Evolutionary conservation across 2,888 invertebrate genomes (phyloP).

Genomic region (Thalpophila matura): DNA sequence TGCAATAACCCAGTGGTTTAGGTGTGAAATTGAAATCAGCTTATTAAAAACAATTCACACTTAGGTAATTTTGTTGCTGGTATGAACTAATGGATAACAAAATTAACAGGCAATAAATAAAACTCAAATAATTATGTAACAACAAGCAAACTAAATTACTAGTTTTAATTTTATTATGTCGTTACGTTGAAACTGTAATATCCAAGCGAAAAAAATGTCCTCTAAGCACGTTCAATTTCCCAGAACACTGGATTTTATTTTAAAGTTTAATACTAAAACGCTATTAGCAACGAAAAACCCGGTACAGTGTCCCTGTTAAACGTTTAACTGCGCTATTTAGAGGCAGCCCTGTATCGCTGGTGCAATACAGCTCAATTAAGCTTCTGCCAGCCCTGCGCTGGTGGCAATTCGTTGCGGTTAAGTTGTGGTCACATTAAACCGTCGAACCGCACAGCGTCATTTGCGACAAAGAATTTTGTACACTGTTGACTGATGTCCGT

Average conservation of each 20-base stretch:
- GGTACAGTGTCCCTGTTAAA: constrained; percentile 64
- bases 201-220: constrained; percentile 22
- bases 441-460: constrained; percentile 71
- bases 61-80: neutral
- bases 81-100: constrained; percentile 23
- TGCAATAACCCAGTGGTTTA: neutral
- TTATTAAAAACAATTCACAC: constrained; percentile 3
- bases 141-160: constrained; percentile 26
- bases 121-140: constrained; percentile 15
- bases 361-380: constrained; percentile 77
- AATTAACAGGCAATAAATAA: constrained; percentile 19
- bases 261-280: constrained; percentile 57
- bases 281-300: constrained; percentile 64
- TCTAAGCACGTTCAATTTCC: constrained; percentile 47
- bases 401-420: constrained; percentile 78
- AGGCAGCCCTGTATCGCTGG: constrained; percentile 61
- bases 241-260: constrained; percentile 59
- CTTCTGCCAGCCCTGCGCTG: constrained; percentile 69
- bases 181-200: constrained; percentile 41
- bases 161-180: constrained; percentile 33
- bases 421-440: constrained; percentile 77
- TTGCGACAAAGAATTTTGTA: constrained; percentile 66
- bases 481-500: constrained; percentile 61
- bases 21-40: neutral
- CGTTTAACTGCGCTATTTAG: constrained; percentile 66